Evolutionary conservation across 2,888 invertebrate species (phyloP).

Genomic region (Xanthia icteritia): DNA sequence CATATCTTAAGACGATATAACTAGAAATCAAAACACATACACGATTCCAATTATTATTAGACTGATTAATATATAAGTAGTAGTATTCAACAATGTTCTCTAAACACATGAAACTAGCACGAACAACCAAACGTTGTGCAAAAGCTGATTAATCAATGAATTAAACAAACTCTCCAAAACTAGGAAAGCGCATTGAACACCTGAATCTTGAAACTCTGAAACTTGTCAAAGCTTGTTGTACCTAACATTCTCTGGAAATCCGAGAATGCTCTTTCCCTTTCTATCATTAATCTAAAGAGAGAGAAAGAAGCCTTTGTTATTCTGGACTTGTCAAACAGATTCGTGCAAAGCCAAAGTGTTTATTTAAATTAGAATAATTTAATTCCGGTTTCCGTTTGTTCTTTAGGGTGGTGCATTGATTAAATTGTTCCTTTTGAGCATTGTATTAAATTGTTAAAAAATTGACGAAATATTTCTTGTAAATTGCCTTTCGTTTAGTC

Average conservation of each 20-base stretch:
- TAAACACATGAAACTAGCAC: neutral
- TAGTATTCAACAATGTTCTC: neutral
- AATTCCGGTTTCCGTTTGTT: slow-evolving; percentile 6
- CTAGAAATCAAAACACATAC: neutral
- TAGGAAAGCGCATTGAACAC: slow-evolving; percentile 6
- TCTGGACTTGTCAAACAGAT: slow-evolving; percentile 17
- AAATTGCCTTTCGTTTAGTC: neutral
- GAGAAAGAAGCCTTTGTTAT: slow-evolving; percentile 20
- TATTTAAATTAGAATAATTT: slow-evolving; percentile 44
- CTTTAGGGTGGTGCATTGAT: slow-evolving; percentile 1
- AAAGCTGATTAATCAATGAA: neutral
- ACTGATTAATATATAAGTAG: neutral
- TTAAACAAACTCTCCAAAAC: slow-evolving; percentile 5
- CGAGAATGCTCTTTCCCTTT: neutral
- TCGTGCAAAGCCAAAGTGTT: slow-evolving; percentile 19
- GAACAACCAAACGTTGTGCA: neutral
- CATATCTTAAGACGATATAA: neutral
- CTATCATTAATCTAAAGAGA: neutral
- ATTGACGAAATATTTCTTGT: neutral
- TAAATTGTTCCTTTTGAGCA: neutral
- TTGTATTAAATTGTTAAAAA: neutral
- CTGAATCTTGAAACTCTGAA: slow-evolving; percentile 3
- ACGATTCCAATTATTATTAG: neutral
- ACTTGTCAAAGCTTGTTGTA: neutral
- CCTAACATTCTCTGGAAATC: slow-evolving; percentile 1